phyloP scores from a whole-genome alignment of 2,797 vertebrate genomes.

The Agapornis canus region DNA sequence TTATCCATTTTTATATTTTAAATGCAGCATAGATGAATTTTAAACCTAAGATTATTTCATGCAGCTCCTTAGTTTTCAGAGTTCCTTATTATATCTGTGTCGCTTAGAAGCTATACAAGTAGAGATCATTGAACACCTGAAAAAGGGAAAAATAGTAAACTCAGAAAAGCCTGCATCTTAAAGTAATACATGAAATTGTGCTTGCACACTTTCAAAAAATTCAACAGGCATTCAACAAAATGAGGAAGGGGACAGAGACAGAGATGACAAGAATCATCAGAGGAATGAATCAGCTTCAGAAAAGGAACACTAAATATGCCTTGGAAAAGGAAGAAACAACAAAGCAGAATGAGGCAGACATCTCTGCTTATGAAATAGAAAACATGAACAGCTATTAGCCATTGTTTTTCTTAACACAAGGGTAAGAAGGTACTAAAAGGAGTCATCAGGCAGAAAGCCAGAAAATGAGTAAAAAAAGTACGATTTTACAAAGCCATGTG shows the following conservation, averaged over 20 bases:
- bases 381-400: not conserved
- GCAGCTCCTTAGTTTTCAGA: not conserved
- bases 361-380: not conserved
- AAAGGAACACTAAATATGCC: not conserved
- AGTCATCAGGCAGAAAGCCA: not conserved
- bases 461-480: not conserved
- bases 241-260: not conserved
- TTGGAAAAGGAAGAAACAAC: not conserved
- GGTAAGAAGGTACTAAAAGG: not conserved
- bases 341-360: not conserved
- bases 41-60: not conserved
- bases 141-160: not conserved
- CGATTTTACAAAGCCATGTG: not conserved
- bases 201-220: not conserved
- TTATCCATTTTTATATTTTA: not conserved
- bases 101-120: not conserved
- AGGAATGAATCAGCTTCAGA: not conserved
- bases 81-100: not conserved
- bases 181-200: not conserved
- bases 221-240: not conserved
- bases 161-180: not conserved
- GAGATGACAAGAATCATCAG: not conserved
- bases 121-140: not conserved
- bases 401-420: not conserved
- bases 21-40: not conserved